phyloP scores from a whole-genome alignment of 1,140 invertebrate genomes.

The Penaeus vannamei region DNA sequence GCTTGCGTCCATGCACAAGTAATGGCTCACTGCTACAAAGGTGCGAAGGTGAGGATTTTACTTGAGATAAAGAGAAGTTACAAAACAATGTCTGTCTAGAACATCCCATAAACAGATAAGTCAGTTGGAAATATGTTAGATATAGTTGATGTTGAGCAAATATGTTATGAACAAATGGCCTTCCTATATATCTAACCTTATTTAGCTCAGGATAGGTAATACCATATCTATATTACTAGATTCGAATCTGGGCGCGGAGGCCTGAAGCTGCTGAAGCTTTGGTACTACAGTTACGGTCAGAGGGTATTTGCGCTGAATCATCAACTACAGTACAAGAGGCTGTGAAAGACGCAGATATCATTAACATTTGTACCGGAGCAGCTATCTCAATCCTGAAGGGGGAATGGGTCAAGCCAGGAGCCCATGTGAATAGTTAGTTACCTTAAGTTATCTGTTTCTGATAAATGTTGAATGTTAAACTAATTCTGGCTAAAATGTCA shows the following conservation, averaged over 20 bases:
- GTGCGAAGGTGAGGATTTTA: no score
- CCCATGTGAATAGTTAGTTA: slow-evolving; percentile 72
- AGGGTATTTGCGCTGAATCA: slow-evolving; percentile 68
- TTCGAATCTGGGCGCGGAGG: slow-evolving; percentile 54
- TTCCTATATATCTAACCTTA: no score
- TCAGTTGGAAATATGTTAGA: no score
- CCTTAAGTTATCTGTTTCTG: neutral
- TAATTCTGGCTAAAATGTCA: neutral
- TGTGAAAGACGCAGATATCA: slow-evolving; percentile 72
- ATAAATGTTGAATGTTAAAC: neutral
- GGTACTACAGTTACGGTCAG: slow-evolving; percentile 58
- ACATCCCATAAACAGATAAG: no score
- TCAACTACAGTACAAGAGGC: slow-evolving; percentile 70
- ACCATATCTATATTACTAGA: no score
- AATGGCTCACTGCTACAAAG: no score
- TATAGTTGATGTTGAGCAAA: no score
- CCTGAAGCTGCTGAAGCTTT: slow-evolving; percentile 24
- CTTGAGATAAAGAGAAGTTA: no score
- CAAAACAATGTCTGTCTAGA: no score
- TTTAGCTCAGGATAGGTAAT: no score
- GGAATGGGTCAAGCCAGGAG: slow-evolving; percentile 72
- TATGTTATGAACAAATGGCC: no score
- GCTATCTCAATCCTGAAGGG: slow-evolving; percentile 70
- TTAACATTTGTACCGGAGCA: slow-evolving; percentile 72
- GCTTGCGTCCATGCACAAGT: no score